Evolutionary conservation across 1,140 invertebrate species (phyloP).

Genomic region (Chironomus striatipennis): DNA sequence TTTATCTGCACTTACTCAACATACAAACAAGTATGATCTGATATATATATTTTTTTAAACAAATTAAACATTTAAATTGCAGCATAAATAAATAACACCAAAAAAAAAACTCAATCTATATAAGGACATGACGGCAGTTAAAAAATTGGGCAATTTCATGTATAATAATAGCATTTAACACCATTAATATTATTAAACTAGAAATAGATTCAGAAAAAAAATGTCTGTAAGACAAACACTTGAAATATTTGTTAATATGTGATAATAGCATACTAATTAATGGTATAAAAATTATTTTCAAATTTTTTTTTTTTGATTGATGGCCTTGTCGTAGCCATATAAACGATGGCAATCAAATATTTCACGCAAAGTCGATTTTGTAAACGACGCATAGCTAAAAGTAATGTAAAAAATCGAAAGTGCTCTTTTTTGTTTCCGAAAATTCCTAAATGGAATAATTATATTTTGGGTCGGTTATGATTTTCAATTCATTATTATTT

Average conservation of each 20-base stretch:
- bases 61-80: no score
- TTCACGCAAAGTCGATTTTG: not conserved
- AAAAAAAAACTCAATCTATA: not conserved
- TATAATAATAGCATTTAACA: not conserved
- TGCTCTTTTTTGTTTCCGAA: not conserved
- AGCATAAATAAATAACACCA: no score
- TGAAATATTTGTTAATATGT: not conserved
- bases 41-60: no score
- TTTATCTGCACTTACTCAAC: no score
- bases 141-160: not conserved
- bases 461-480: not conserved
- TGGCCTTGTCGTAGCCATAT: not conserved
- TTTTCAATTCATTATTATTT: not conserved
- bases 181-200: no score
- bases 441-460: not conserved
- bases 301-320: not conserved
- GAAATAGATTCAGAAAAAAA: not conserved
- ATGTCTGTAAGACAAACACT: not conserved
- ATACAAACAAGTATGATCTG: no score
- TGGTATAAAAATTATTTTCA: not conserved
- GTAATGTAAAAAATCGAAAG: not conserved
- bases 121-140: not conserved
- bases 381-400: not conserved
- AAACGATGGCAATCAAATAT: not conserved
- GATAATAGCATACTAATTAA: slow-evolving; percentile 9